Evolutionary conservation across 2,888 invertebrate species (phyloP), one percentile per base, ranked within the genome.

Genomic region (Hypolimnas misippus): DNA sequence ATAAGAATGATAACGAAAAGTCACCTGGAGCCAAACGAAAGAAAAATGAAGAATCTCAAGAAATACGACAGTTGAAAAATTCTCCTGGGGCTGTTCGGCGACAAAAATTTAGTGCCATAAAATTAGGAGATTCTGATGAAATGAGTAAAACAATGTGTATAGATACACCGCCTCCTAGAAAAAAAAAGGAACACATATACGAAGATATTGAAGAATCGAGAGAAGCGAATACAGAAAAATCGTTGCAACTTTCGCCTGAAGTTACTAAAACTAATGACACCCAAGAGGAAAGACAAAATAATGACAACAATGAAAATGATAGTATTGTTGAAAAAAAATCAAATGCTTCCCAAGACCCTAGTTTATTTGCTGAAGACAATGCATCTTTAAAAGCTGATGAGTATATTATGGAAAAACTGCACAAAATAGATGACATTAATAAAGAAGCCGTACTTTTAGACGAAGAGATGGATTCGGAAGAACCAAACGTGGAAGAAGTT

Each of bases 71-170:
- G 63, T 77, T 94, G 16, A 93, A 92, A 78, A 92, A 92, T 35
- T 94, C 94, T n/a, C 94, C 94, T 12, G 93, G 94, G 57, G 93
- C 94, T 19, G 90, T 93, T 5, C 86, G 94, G 55, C 90, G 93
- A 65, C 91, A 92, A 77, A 92, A 92, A 63, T 92, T 89, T 61
- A 83, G 92, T 70, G 92, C 91, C 31, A 90, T 92, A 0, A 92
- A 92, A 74, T 77, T 92, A 73, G 92, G 92, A 42, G 87, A 87
- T 73, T 92, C 92, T 0, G 92, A 92, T 71, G 92, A 92, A 77
- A 88, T 92, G 88, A 92, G 92, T 69, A 92, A 88, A 84, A 87
- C 86, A 7, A 80, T 90, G 79, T 76, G 80, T 67, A 66, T 83
- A 25, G 92, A 92, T 38, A 86, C 88, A n/a, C 87, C 91, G 52